Percentiles rank a stretch among this genome's conserved stretches.
phyloP scores from a whole-genome alignment of 2,113 vertebrate species.

The Neolamprologus sp. region DNA sequence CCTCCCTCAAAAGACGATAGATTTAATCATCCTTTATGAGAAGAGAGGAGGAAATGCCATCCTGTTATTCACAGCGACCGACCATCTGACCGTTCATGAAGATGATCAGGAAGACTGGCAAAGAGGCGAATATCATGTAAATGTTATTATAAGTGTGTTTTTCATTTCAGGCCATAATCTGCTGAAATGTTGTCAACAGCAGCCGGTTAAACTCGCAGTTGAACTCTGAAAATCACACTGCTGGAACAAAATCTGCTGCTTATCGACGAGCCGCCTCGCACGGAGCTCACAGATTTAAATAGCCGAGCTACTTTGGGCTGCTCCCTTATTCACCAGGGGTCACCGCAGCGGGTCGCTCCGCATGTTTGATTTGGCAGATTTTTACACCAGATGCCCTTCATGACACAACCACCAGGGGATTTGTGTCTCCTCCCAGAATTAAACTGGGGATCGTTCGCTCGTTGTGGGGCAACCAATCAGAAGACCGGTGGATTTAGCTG shows the following conservation, averaged over 20 bases:
- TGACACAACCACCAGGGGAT: not conserved
- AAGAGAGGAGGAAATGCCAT: not conserved
- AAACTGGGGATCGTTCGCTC: not conserved
- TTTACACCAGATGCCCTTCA: not conserved
- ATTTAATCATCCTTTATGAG: not conserved
- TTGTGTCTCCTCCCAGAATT: not conserved
- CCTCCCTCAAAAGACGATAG: rapidly evolving
- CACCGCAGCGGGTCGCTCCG: not conserved
- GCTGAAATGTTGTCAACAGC: not conserved
- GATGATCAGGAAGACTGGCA: not conserved
- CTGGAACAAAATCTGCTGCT: not conserved
- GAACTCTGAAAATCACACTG: not conserved
- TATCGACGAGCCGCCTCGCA: not conserved
- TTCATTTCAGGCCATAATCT: not conserved
- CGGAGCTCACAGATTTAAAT: not conserved
- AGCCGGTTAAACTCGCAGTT: not conserved
- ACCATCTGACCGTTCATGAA: not conserved
- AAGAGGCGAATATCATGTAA: not conserved
- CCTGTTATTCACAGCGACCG: not conserved
- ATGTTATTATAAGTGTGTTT: not conserved
- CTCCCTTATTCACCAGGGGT: not conserved
- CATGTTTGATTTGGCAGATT: not conserved
- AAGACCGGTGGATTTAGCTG: not conserved
- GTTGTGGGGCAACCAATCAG: not conserved
- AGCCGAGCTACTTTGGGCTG: not conserved